Conservation (phyloP, 2,113 vertebrate species). For the Pleuronectes platessa region DNA sequence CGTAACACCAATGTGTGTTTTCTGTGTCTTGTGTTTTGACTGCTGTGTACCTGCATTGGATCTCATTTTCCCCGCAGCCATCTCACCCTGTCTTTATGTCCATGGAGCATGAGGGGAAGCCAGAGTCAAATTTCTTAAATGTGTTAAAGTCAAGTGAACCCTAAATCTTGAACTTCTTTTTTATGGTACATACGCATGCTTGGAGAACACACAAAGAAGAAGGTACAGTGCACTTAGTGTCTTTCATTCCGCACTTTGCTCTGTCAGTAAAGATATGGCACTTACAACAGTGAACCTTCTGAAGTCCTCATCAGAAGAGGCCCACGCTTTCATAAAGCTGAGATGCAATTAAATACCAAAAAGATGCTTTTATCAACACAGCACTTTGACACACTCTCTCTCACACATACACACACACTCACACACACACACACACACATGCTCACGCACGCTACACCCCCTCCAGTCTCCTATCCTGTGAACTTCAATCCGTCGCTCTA, state of each 20-base stretch:
- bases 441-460: conserved; percentile 30
- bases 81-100: background rate
- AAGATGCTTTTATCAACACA: conserved; percentile 65
- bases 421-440: conserved; percentile 39
- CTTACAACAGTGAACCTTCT: conserved; percentile 71
- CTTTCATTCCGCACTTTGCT: conserved; percentile 59
- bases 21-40: too few species aligned
- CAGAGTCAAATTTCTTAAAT: background rate
- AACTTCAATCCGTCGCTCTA: conserved; percentile 79
- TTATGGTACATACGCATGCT: background rate
- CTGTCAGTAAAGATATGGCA: conserved; percentile 69
- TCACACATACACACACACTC: conserved; percentile 32
- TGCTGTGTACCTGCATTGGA: too few species aligned
- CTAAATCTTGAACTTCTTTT: background rate
- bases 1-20: too few species aligned
- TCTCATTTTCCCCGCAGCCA: background rate
- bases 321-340: conserved; percentile 69
- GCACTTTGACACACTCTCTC: conserved; percentile 21
- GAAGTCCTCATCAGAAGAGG: conserved; percentile 79
- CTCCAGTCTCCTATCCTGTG: conserved; percentile 54
- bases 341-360: conserved; percentile 80
- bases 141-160: background rate
- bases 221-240: conserved; percentile 26
- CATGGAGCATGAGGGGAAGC: background rate
- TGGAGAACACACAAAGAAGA: conserved; percentile 15